These are phyloP conservation scores for Xyrauchen texanus DNA, from an alignment of 2,113 vertebrate genomes.

Conservation along the genomic window DNA sequence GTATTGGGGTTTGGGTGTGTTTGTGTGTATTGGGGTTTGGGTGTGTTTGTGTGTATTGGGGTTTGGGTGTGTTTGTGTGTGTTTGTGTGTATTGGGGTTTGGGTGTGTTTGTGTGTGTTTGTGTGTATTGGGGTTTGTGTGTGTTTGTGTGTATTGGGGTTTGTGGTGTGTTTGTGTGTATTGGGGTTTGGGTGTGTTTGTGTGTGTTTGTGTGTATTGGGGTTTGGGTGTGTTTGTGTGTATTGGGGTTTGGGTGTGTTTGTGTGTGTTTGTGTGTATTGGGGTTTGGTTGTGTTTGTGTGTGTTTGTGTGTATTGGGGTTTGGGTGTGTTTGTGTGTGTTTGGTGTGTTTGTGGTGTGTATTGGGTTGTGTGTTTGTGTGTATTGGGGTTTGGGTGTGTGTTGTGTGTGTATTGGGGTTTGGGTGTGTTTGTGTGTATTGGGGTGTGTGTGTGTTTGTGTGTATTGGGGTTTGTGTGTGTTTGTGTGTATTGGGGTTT, in stretches of 20 bases:
- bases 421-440: too few species aligned
- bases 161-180: slow-evolving; percentile 19
- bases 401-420: not conserved
- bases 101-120: not conserved
- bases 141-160: not conserved
- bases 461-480: not conserved
- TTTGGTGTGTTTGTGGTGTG: too few species aligned
- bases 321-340: not conserved
- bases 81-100: not conserved
- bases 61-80: too few species aligned
- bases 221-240: not conserved
- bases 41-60: slow-evolving; percentile 25
- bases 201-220: not conserved
- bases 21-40: not conserved
- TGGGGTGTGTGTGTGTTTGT: not conserved
- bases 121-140: not conserved
- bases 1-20: too few species aligned
- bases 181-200: too few species aligned
- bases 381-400: not conserved
- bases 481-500: not conserved
- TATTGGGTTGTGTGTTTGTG: not conserved
- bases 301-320: not conserved
- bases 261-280: slow-evolving; percentile 2
- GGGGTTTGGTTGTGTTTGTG: not conserved
- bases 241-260: not conserved